Base-by-base conservation (phyloP, 2,797 vertebrate genomes). In the Oreochromis grahami region DNA sequence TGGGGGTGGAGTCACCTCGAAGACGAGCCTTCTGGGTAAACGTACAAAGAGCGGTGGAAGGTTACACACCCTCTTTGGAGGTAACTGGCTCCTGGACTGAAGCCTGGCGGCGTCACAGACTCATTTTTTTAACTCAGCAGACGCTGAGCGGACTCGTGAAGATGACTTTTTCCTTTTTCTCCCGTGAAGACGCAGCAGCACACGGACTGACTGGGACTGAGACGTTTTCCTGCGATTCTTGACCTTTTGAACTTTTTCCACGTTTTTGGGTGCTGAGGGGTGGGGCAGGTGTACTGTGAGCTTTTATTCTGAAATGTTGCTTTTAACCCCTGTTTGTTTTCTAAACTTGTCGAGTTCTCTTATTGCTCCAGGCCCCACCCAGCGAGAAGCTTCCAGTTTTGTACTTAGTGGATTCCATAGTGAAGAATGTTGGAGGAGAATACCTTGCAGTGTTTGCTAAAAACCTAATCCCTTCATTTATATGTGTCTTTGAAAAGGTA, bases 401-500 rank as follows among this genome's bases (percentile, higher is more conserved):
- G 98, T 99, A 99, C 97, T 98, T 99, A 96, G 99, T 99, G 99
- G 99, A 99, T 97, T 99, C 99, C 97, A 99, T 99, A 97, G 98
- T 99, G 97, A 99, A 99, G 98, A 99, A 99, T 93, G 98, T 99
- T 96, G 98, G 98, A 97, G 97, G 98, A 97, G 97, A 98, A 80
- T 99, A 99, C 98, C 97, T 99, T 95, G 97, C 97, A 96, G 98
- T 98, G 96, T 99, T 99, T 98, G 97, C 98, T 98, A 99, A 99
- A 99, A 99, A 99, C 97, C 97, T 99, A 97, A 97, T 98, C 97
- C 96, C 98, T 97, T 98, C 98, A 96, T 99, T 99, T 99, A 97
- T 99, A 97, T 98, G 97, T 99, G 98, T 99, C 94, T 99, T 99
- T 98, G 99, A 99, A 98, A 99, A 99, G 99, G 99, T 99, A 99